phyloP scores from a whole-genome alignment of 2,888 invertebrate species.

The Volucella inflata region DNA sequence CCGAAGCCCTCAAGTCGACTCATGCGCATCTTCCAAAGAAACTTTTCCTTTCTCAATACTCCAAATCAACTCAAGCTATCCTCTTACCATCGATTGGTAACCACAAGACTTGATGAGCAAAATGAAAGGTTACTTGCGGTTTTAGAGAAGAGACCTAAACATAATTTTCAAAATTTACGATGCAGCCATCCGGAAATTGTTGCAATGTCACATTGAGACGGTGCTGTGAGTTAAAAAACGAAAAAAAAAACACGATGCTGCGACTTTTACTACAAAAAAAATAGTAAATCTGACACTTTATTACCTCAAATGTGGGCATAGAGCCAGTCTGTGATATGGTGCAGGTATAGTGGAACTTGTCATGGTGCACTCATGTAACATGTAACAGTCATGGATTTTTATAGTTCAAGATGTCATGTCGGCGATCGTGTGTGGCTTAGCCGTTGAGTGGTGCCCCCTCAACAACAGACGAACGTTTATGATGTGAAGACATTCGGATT shows the following conservation, averaged over 20 bases:
- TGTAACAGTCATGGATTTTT: slow-evolving; percentile 16
- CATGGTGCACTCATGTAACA: slow-evolving; percentile 13
- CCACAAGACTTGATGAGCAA: too few relatives aligned
- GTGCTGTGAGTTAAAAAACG: neutral
- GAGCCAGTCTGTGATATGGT: neutral
- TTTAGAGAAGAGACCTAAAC: too few relatives aligned
- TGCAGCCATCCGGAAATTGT: neutral
- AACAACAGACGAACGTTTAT: neutral
- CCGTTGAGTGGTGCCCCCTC: neutral
- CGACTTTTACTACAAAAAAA: neutral
- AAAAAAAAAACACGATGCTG: neutral
- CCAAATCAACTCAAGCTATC: too few relatives aligned
- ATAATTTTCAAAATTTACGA: too few relatives aligned
- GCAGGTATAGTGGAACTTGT: neutral
- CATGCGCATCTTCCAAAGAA: too few relatives aligned
- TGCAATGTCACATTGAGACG: neutral
- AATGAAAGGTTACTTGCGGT: too few relatives aligned
- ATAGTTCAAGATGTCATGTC: slow-evolving; percentile 4
- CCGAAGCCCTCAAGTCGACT: neutral
- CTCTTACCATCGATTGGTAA: too few relatives aligned
- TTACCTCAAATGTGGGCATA: neutral
- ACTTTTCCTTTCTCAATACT: too few relatives aligned
- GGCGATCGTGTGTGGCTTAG: slow-evolving; percentile 19
- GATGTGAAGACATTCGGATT: slow-evolving; percentile 8
- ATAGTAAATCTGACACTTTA: slow-evolving; percentile 43